Conservation (phyloP, 2,797 vertebrate species). For the Harpagifer antarcticus region DNA sequence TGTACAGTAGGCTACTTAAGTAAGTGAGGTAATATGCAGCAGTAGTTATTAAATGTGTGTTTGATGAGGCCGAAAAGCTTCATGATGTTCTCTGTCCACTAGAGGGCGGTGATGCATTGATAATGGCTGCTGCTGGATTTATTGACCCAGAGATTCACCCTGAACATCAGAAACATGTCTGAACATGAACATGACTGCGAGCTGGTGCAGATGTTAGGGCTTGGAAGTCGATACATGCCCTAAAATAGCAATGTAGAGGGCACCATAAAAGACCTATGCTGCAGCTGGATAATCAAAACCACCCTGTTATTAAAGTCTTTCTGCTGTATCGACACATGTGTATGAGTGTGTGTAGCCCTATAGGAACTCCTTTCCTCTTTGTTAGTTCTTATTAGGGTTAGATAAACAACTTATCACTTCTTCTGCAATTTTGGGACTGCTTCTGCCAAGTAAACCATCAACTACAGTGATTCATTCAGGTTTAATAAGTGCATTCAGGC, state of each 20-base stretch:
- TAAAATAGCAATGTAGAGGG: background rate
- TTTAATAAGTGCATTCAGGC: background rate
- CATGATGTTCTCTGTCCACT: slow-evolving; percentile 19
- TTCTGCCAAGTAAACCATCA: background rate
- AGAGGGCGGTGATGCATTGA: slow-evolving; percentile 45
- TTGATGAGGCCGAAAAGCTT: background rate
- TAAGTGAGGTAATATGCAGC: background rate
- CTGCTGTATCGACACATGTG: background rate
- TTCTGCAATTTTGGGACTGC: background rate
- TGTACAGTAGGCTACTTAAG: background rate
- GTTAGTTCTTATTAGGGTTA: too few species aligned
- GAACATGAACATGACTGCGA: slow-evolving; percentile 1
- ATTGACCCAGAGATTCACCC: background rate
- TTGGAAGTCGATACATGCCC: background rate
- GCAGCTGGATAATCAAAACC: background rate
- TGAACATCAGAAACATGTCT: background rate
- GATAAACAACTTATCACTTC: background rate
- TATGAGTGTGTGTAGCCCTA: background rate
- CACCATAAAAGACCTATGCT: background rate
- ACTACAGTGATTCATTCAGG: background rate
- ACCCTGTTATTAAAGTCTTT: background rate
- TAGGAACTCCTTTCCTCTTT: background rate
- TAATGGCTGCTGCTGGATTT: background rate
- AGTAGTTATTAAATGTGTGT: background rate
- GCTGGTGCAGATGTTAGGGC: background rate